These are phyloP conservation scores for Catharus minimus DNA, from an alignment of 2,113 vertebrate species.

Conservation along the genomic window DNA sequence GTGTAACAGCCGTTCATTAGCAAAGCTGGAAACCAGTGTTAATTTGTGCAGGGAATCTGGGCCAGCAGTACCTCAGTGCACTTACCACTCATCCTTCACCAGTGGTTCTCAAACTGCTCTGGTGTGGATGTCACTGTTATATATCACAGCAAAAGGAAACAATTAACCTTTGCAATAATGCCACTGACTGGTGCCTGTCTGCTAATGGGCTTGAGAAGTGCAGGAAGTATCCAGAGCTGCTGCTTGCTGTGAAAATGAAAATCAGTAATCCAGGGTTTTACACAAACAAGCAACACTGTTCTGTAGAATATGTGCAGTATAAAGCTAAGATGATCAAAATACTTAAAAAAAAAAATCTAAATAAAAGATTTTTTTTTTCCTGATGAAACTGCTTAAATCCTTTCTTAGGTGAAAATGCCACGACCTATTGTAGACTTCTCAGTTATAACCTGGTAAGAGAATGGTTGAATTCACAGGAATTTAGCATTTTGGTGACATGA, in stretches of 20 bases:
- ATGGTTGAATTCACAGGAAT: background rate
- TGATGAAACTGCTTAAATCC: background rate
- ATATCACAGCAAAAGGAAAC: background rate
- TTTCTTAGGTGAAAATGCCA: background rate
- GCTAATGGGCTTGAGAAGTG: background rate
- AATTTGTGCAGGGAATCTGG: slow-evolving; percentile 47
- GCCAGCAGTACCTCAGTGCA: background rate
- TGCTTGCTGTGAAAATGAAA: background rate
- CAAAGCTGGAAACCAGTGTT: slow-evolving; percentile 33
- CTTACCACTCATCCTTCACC: background rate
- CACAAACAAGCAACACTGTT: background rate
- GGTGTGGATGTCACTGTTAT: background rate
- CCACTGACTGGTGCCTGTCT: background rate
- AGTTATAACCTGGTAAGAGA: background rate
- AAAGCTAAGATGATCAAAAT: background rate
- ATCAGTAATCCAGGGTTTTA: background rate
- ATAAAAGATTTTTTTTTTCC: background rate
- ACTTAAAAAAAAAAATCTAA: background rate
- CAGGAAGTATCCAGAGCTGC: background rate
- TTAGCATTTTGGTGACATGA: background rate
- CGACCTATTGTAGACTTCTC: background rate
- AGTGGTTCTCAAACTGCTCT: background rate
- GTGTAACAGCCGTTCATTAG: slow-evolving; percentile 43
- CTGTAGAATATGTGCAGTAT: no score
- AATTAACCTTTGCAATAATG: background rate